phyloP scores from a whole-genome alignment of 2,113 vertebrate genomes.

The Ochotona princeps region DNA sequence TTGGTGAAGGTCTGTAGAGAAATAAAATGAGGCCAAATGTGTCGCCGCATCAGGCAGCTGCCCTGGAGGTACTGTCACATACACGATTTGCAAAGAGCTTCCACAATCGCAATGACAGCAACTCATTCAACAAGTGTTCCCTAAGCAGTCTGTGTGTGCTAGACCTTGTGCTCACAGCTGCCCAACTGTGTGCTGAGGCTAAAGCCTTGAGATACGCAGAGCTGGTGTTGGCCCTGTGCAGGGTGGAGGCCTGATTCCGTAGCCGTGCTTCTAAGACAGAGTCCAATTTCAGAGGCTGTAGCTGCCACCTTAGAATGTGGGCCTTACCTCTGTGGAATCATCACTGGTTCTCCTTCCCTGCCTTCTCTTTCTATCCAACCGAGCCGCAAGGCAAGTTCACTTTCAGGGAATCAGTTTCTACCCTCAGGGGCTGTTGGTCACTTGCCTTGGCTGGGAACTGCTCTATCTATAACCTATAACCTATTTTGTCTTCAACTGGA shows the following conservation, averaged over 20 bases:
- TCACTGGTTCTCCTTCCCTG: background rate
- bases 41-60: background rate
- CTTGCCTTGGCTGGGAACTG: background rate
- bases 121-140: background rate
- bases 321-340: background rate
- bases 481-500: conserved; percentile 33
- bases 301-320: background rate
- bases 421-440: background rate
- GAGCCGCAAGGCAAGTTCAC: background rate
- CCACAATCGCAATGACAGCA: background rate
- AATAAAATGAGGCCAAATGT: background rate
- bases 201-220: background rate
- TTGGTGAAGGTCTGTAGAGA: background rate
- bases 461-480: too few species aligned
- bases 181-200: background rate
- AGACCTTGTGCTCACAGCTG: background rate
- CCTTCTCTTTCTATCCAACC: background rate
- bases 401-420: conserved; percentile 42
- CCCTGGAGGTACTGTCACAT: background rate
- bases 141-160: background rate
- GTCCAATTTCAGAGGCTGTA: conserved; percentile 10
- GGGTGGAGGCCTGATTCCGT: background rate
- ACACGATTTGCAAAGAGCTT: conserved; percentile 21
- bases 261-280: background rate
- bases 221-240: background rate